Percentiles rank a stretch among this genome's conserved stretches.
Conservation (phyloP, 2,113 vertebrate species). For the Gopherus flavomarginatus region DNA sequence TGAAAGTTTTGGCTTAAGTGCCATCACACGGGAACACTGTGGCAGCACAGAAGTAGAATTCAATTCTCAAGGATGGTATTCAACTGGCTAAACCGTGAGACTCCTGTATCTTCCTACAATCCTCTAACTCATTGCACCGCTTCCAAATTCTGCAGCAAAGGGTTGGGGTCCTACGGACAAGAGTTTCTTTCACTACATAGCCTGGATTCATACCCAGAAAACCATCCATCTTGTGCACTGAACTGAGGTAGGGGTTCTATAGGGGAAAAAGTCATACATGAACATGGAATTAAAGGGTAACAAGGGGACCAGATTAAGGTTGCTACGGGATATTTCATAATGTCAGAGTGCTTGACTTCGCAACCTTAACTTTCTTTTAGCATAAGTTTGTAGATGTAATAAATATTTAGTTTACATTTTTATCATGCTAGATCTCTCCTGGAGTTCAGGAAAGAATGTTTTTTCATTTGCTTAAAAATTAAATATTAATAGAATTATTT, state of each 20-base stretch:
- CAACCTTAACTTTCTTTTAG: background rate
- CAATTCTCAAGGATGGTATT: background rate
- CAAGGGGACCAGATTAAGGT: background rate
- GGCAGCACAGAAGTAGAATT: background rate
- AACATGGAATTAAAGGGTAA: background rate
- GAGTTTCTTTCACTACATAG: background rate
- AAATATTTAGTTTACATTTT: background rate
- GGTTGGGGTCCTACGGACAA: background rate
- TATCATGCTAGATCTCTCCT: background rate
- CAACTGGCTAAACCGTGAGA: background rate
- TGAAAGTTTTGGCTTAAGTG: background rate
- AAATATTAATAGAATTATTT: background rate
- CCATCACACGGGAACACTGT: background rate
- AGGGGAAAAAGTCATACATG: background rate
- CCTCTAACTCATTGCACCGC: background rate
- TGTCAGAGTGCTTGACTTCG: background rate
- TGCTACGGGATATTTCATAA: background rate
- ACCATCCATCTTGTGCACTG: background rate
- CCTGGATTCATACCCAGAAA: background rate
- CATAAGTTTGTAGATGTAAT: background rate
- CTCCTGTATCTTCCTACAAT: background rate
- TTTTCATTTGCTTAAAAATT: background rate
- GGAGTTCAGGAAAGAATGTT: background rate
- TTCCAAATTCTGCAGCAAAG: background rate
- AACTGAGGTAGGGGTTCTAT: background rate